A percentile compares a stretch with the other conserved stretches of the same genome.
Evolutionary conservation across 2,113 vertebrate species (phyloP).

Genomic region (Pogonocichla stellata): DNA sequence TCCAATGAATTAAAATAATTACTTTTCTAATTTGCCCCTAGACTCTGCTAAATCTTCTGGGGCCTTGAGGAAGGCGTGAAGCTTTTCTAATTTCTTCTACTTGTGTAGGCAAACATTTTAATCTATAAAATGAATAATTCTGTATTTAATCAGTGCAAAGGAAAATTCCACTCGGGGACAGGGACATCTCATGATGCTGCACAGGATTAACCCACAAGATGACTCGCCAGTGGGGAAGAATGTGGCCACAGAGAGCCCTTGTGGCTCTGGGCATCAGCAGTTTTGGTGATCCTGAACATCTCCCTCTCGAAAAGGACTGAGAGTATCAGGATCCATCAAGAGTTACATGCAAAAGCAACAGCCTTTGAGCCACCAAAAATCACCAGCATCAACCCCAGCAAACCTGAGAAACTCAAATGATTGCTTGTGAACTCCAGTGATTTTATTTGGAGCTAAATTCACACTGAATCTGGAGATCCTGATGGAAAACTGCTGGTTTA

Average conservation of each 20-base stretch:
- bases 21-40: not conserved
- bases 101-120: not conserved
- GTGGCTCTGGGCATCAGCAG: not conserved
- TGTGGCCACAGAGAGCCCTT: rapidly evolving
- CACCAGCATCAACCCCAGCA: not conserved
- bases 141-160: not conserved
- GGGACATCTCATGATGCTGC: not conserved
- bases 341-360: not conserved
- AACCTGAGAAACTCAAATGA: not conserved
- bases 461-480: not conserved
- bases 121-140: not conserved
- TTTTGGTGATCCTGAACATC: not conserved
- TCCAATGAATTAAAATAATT: slow-evolving; percentile 31
- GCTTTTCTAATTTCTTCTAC: not conserved
- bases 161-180: not conserved
- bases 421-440: not conserved
- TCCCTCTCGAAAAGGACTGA: not conserved
- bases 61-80: not conserved
- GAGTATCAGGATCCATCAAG: not conserved
- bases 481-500: not conserved
- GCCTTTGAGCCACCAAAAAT: not conserved
- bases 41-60: slow-evolving; percentile 17
- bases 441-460: not conserved
- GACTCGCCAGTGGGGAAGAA: rapidly evolving
- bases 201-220: not conserved